Conservation (phyloP, 2,797 vertebrate species). For the Myotis pilosus region DNA sequence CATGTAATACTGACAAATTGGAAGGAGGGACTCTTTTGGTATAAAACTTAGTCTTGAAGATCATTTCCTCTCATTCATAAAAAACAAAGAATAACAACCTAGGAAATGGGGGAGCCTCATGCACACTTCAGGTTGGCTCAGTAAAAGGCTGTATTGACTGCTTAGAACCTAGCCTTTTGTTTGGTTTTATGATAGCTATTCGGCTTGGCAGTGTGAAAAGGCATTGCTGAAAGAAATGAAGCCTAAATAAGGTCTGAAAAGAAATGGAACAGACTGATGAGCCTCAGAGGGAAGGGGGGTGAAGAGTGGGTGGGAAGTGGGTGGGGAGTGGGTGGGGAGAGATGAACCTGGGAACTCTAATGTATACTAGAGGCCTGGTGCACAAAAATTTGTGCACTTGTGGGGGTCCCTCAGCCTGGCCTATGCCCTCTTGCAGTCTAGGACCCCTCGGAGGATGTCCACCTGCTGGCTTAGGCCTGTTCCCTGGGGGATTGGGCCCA, state of each 20-base stretch:
- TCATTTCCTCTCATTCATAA: slow-evolving; percentile 58
- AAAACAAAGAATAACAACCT: slow-evolving; percentile 4
- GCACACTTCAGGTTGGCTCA: not conserved
- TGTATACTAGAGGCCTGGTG: too few species aligned
- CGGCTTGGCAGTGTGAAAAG: slow-evolving; percentile 69
- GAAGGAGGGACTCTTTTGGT: not conserved
- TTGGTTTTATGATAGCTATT: slow-evolving; percentile 73
- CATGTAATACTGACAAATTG: not conserved
- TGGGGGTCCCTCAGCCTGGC: too few species aligned
- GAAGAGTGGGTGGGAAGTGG: too few species aligned
- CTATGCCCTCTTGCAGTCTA: too few species aligned
- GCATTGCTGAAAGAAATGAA: slow-evolving; percentile 74
- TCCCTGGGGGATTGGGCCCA: too few species aligned
- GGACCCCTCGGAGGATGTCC: too few species aligned
- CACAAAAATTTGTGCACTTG: too few species aligned
- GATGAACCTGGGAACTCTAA: too few species aligned
- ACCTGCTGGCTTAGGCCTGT: too few species aligned
- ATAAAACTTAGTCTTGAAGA: slow-evolving; percentile 40
- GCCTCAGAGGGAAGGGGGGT: too few species aligned
- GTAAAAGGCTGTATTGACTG: not conserved
- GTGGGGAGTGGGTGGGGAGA: too few species aligned
- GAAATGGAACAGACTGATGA: not conserved
- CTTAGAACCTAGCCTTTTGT: not conserved
- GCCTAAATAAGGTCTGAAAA: slow-evolving; percentile 80
- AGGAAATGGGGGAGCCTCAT: not conserved